A percentile compares a stretch with the other conserved stretches of the same genome.
Conservation (phyloP, 2,797 vertebrate species). For the Neomorphus geoffroyi region DNA sequence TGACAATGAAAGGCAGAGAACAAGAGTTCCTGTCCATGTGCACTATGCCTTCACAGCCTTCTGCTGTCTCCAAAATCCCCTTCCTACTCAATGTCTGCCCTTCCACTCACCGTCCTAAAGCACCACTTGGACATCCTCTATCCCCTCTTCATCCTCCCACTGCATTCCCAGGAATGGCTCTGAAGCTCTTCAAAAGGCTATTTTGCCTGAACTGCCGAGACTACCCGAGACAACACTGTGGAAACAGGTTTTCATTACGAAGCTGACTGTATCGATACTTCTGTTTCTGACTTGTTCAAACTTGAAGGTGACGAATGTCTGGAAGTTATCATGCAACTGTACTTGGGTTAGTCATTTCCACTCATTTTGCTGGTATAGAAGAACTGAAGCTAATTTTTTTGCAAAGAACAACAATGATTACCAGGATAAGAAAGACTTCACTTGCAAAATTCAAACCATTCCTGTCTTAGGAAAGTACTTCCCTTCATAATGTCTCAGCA, state of each 20-base stretch:
- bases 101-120: not conserved
- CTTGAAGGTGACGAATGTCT: not conserved
- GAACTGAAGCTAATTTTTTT: not conserved
- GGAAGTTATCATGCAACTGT: not conserved
- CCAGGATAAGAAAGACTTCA: not conserved
- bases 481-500: not conserved
- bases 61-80: not conserved
- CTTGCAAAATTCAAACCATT: not conserved
- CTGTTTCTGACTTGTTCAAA: not conserved
- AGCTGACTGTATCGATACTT: not conserved
- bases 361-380: not conserved
- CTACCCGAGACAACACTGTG: not conserved
- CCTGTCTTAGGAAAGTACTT: not conserved
- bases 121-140: not conserved
- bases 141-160: not conserved
- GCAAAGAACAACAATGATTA: not conserved
- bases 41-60: not conserved
- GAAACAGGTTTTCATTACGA: not conserved
- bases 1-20: not conserved
- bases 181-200: not conserved
- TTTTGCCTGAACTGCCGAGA: not conserved
- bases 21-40: not conserved
- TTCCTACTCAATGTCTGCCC: accelerated
- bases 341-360: not conserved
- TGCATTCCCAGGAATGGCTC: not conserved